These are phyloP conservation scores for Aphyosemion australe DNA, from an alignment of 2,113 vertebrate genomes.

Conservation along the genomic window DNA sequence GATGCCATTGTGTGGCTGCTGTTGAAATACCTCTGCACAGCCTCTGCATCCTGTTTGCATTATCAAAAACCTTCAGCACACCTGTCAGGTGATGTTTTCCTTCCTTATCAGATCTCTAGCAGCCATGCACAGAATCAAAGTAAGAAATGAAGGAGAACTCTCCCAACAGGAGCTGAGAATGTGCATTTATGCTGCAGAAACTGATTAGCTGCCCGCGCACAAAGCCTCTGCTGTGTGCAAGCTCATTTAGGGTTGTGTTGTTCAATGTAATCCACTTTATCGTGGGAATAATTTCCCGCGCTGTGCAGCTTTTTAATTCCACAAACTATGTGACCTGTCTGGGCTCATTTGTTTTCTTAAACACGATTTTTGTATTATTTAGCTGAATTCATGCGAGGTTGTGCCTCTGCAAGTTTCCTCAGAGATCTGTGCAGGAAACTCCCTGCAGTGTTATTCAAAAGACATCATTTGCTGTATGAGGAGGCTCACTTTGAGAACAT, in stretches of 20 bases:
- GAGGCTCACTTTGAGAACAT: slow-evolving; percentile 20
- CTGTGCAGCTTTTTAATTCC: slow-evolving; percentile 55
- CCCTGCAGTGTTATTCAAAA: slow-evolving; percentile 46
- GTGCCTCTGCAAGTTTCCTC: slow-evolving; percentile 21
- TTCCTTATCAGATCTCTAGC: slow-evolving; percentile 27
- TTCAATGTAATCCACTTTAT: slow-evolving; percentile 43
- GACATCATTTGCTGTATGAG: slow-evolving; percentile 51
- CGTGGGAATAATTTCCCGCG: slow-evolving; percentile 16
- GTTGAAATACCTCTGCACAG: slow-evolving; percentile 34
- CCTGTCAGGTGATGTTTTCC: slow-evolving; percentile 39
- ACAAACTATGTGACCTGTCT: slow-evolving; percentile 60
- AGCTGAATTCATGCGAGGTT: background rate
- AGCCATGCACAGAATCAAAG: background rate
- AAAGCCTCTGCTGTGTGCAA: slow-evolving; percentile 12
- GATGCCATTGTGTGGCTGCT: slow-evolving; percentile 23
- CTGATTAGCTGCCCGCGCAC: background rate
- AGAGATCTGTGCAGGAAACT: slow-evolving; percentile 55
- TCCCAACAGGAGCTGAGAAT: slow-evolving; percentile 18
- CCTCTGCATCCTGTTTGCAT: slow-evolving; percentile 54
- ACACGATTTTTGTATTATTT: background rate
- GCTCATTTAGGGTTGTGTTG: slow-evolving; percentile 17
- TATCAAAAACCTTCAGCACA: slow-evolving; percentile 19
- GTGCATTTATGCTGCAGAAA: background rate
- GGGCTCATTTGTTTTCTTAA: slow-evolving; percentile 36
- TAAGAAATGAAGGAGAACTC: background rate